Conservation (phyloP, 2,113 vertebrate species). For the Odontesthes bonariensis region DNA sequence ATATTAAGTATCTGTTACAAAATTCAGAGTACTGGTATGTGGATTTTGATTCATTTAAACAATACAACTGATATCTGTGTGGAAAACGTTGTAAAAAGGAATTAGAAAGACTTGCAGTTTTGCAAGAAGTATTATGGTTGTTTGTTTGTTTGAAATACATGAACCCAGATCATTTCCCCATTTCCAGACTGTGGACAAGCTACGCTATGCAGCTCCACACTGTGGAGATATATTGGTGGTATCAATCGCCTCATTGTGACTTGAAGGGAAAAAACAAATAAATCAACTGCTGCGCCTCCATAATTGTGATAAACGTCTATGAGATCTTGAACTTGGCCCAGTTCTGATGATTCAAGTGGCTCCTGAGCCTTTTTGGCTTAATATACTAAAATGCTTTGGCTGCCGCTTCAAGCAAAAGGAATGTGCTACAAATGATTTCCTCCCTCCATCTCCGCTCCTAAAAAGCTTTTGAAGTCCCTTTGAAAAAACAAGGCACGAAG, state of each 20-base stretch:
- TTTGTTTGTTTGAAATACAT: not conserved
- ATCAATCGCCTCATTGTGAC: not conserved
- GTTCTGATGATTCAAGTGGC: not conserved
- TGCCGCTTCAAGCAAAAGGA: slow-evolving; percentile 49
- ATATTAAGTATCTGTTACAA: not conserved
- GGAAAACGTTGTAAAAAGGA: not conserved
- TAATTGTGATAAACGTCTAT: slow-evolving; percentile 22
- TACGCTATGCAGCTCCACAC: not conserved
- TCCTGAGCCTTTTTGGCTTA: slow-evolving; percentile 44
- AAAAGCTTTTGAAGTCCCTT: slow-evolving; percentile 73
- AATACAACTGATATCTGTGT: not conserved
- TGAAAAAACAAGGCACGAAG: slow-evolving; percentile 71
- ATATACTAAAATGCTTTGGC: slow-evolving; percentile 52
- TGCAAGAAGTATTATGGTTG: not conserved
- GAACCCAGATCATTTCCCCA: not conserved
- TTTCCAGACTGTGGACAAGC: not conserved
- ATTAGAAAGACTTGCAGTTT: not conserved
- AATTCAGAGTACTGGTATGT: not conserved
- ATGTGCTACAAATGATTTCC: slow-evolving; percentile 78
- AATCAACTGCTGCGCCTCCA: not conserved
- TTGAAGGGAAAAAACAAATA: not conserved
- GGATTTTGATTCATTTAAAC: not conserved
- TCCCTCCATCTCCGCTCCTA: slow-evolving; percentile 67
- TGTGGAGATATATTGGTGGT: not conserved
- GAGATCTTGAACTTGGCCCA: slow-evolving; percentile 36